Evolutionary conservation across 1,140 invertebrate genomes (phyloP), one percentile per base, ranked within the genome.

Genomic region (Liolophura sinensis): DNA sequence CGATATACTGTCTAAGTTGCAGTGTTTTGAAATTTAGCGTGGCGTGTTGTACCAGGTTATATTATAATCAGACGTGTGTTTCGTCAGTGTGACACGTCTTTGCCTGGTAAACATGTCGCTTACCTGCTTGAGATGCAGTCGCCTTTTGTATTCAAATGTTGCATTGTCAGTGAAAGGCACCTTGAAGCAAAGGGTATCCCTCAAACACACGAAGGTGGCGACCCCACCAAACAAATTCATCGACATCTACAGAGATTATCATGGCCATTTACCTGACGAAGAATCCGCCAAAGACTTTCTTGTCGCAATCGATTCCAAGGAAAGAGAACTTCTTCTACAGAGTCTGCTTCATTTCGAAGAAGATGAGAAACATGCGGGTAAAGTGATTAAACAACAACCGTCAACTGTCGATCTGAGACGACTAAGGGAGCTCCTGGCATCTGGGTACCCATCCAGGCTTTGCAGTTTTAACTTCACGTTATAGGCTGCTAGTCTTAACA

Each of bases 281-380:
- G 55, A 69, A 49, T 69, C 65, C 49, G 80, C 78, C 7, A 73
- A 73, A 66, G 78, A 82, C 58, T 80, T 81, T 64, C 77, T 84
- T 46, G 77, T 72, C 69, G 77, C 68, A 7, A 70, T 80, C 51
- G 69, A 70, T 56, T 65, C 70, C 0, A 67, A 68, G n/a, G 83
- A 85, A 71, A 67, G 82, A 61, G 55, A 62, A 31, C 67, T 82
- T 47, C 71, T 85, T 49, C 67, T 76, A 31, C 62, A 67, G 52
- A 81, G 82, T 62, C 61, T 85, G 20, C 65, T 73, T 47, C 73
- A 69, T 54, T 75, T 78, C 63, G 71, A 81, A 56, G 67, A 69
- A 48, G 65, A 67, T 27, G 58, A 65, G 58, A 61, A 68, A 51
- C 50, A 62, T 22, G n/a, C 60, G 27, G 60, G 48, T 56, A 62